Evolutionary conservation across 2,113 vertebrate species (phyloP), one percentile per base, ranked within the genome.

Genomic region (Oophaga pumilio): DNA sequence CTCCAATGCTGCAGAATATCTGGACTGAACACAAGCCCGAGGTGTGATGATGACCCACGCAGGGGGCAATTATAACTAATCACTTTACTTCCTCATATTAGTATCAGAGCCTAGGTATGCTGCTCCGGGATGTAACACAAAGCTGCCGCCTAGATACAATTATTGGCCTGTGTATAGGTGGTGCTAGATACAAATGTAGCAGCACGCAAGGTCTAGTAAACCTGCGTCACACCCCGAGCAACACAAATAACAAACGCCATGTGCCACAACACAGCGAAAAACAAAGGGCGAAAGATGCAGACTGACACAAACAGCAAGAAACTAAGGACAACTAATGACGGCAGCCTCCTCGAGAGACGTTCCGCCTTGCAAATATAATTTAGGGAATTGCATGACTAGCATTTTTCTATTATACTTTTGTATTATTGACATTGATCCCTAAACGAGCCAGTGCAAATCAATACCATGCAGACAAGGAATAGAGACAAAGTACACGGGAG

Each of bases 61-160:
- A 73, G 69, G 69, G 9, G 71, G 7, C 33, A 22, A 5, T 68
- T 68, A 12, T 4, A 68, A 26, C 8, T 50, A 74, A 50, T 74
- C 9, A 50, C 71, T 74, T 74, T 11, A 74, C 43, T 74, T 74
- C 71, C 43, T 74, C 43, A 22, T 50, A 18, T 50, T 50, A 1
- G 7, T 22, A 22, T 8, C 28, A 8, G 49, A 22, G 28, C 22
- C 33, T 74, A 4, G 0, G 4, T 4, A 22, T 20, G 71, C 50
- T 49, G 71, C 71, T 43, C 13, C 11, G 43, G 17, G 71, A 74
- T 50, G 50, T 22, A 22, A 50, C 33, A 74, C 71, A 74, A 74
- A 74, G 71, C 43, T 74, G 71, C 71, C 43, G 71, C 71, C 71
- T 74, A 43, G 71, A 50, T 74, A 74, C 71, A 74, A 49, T 43